These are phyloP conservation scores for Chydorus sphaericus DNA, from an alignment of 2,888 invertebrate species.

Conservation along the genomic window DNA sequence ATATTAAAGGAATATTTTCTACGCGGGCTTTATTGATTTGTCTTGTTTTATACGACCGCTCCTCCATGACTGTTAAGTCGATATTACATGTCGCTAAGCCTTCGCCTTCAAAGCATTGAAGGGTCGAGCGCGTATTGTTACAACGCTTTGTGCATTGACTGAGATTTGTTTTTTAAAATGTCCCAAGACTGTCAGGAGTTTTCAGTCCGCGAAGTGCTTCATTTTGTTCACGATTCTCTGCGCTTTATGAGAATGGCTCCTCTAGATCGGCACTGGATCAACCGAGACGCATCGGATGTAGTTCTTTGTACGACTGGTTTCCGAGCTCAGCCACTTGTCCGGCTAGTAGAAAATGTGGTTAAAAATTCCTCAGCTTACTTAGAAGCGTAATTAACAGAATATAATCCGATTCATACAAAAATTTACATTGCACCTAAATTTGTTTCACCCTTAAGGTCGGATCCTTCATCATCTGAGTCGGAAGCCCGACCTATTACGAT, in stretches of 20 bases:
- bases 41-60: too few relatives aligned
- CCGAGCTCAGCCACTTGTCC: conserved; percentile 1
- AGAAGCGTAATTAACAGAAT: too few relatives aligned
- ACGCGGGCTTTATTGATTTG: conserved; percentile 38
- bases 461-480: too few relatives aligned
- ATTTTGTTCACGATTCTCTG: conserved; percentile 1
- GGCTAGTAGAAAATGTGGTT: conserved; percentile 1
- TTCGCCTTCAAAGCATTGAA: too few relatives aligned
- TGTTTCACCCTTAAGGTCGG: too few relatives aligned
- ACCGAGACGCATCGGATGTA: not conserved
- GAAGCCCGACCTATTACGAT: too few relatives aligned
- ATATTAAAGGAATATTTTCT: too few relatives aligned
- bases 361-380: not conserved
- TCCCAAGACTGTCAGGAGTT: conserved; percentile 1
- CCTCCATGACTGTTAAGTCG: not conserved
- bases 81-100: too few relatives aligned
- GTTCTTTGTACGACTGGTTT: not conserved
- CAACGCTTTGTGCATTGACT: not conserved
- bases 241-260: not conserved
- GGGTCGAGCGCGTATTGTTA: too few relatives aligned
- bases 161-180: not conserved
- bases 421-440: too few relatives aligned
- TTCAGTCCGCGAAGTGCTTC: conserved; percentile 4
- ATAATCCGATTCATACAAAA: not conserved
- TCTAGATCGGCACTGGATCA: not conserved